phyloP scores from a whole-genome alignment of 2,888 invertebrate species.

The Nymphalis c-album region DNA sequence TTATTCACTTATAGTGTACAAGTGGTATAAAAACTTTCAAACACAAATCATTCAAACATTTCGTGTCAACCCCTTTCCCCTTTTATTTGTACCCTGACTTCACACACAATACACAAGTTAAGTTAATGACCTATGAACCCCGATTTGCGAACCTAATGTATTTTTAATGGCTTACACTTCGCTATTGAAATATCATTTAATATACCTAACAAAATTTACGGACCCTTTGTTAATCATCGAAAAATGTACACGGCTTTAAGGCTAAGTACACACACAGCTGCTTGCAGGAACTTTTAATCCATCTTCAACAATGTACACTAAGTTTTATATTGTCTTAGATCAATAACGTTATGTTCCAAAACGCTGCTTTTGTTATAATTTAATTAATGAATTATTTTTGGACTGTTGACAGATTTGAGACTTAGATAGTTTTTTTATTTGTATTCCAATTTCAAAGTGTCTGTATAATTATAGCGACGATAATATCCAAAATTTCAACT shows the following conservation, averaged over 20 bases:
- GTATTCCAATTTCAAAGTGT: too few species aligned
- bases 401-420: too few species aligned
- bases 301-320: too few species aligned
- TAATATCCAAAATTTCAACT: too few species aligned
- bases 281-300: background rate
- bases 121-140: slow-evolving; percentile 72
- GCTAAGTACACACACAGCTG: background rate
- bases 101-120: slow-evolving; percentile 52
- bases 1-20: too few species aligned
- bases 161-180: slow-evolving; percentile 74
- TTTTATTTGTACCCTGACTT: slow-evolving; percentile 32
- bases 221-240: slow-evolving; percentile 24
- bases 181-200: slow-evolving; percentile 72
- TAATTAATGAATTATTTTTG: too few species aligned
- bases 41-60: slow-evolving; percentile 2
- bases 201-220: slow-evolving; percentile 62
- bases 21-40: too few species aligned
- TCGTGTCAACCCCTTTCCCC: slow-evolving; percentile 16
- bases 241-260: slow-evolving; percentile 25
- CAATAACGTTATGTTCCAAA: too few species aligned
- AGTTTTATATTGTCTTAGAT: too few species aligned
- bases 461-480: too few species aligned
- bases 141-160: slow-evolving; percentile 68
- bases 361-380: too few species aligned
- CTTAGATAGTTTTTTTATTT: too few species aligned